A percentile compares a stretch with the other conserved stretches of the same genome.
These are phyloP conservation scores for Steinernema scapterisci DNA, from an alignment of 2,888 invertebrate genomes.

Conservation along the genomic window DNA sequence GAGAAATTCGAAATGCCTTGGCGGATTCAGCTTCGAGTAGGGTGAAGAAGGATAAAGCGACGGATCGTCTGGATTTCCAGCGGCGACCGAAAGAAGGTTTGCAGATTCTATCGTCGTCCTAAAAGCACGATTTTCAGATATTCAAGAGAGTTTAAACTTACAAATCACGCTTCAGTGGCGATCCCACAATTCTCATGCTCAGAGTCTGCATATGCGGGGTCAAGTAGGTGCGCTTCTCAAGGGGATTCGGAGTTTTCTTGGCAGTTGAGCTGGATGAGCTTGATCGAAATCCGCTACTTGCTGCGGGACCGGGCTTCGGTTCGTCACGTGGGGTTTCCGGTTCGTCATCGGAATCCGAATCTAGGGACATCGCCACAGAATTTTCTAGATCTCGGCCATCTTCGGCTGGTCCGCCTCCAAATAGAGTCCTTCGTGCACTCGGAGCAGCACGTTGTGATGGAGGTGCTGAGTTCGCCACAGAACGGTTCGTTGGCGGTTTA, in stretches of 20 bases:
- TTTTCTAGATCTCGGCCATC: background rate
- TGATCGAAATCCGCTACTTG: too few relatives aligned
- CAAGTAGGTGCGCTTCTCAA: background rate
- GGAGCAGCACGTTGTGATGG: background rate
- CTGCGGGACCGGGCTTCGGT: too few relatives aligned
- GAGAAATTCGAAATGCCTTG: constrained; percentile 12
- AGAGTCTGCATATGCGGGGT: background rate
- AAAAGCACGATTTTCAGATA: background rate
- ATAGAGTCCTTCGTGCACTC: background rate
- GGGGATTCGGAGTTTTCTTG: too few relatives aligned
- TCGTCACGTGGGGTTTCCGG: too few relatives aligned
- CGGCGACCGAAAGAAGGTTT: background rate
- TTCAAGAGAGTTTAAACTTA: background rate
- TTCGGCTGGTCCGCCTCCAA: background rate
- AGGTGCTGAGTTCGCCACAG: background rate
- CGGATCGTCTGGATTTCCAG: background rate
- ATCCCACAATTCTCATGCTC: background rate
- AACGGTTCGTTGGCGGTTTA: too few relatives aligned
- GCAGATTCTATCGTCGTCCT: constrained; percentile 1
- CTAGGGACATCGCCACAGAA: background rate
- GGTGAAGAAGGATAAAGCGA: background rate
- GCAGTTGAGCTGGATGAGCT: too few relatives aligned
- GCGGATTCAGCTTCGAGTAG: constrained; percentile 8
- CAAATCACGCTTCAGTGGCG: constrained; percentile 3
- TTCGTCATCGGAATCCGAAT: too few relatives aligned